Conservation (phyloP, 2,888 invertebrate genomes). For the Thecocarcelia acutangulata region DNA sequence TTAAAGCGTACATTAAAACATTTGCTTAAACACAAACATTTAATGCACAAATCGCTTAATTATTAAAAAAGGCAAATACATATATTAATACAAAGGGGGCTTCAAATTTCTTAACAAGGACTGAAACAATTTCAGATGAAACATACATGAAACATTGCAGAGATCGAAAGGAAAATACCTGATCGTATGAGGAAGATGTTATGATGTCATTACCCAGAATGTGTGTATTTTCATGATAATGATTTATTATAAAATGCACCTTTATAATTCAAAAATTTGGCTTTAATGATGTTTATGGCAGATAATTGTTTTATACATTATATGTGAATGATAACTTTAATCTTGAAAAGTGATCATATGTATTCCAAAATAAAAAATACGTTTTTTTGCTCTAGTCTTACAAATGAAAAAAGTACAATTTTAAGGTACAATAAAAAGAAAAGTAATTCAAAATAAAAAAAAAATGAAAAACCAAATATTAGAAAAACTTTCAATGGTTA, state of each 20-base stretch:
- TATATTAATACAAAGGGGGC: slow-evolving; percentile 20
- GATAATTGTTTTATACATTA: slow-evolving; percentile 45
- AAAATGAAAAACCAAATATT: slow-evolving; percentile 22
- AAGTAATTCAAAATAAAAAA: slow-evolving; percentile 15
- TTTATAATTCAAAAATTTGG: slow-evolving; percentile 68
- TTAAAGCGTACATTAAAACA: slow-evolving; percentile 19
- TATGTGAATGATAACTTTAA: neutral
- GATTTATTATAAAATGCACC: slow-evolving; percentile 77
- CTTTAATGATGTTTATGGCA: slow-evolving; percentile 60
- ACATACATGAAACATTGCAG: slow-evolving; percentile 38
- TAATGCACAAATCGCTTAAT: slow-evolving; percentile 10
- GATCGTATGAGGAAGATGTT: slow-evolving; percentile 61
- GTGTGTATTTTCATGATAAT: slow-evolving; percentile 74
- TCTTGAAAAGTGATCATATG: slow-evolving; percentile 73
- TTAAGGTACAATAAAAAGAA: slow-evolving; percentile 17
- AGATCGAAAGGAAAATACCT: slow-evolving; percentile 67
- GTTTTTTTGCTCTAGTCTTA: no score
- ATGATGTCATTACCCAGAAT: slow-evolving; percentile 72
- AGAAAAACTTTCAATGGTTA: slow-evolving; percentile 22
- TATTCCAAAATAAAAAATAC: neutral
- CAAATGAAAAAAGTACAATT: neutral
- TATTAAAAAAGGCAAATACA: neutral
- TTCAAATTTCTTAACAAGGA: neutral
- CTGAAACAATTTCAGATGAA: slow-evolving; percentile 31
- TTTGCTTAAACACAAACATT: slow-evolving; percentile 51